Conservation (phyloP, 2,797 vertebrate species). For the Meriones psammophilus region DNA sequence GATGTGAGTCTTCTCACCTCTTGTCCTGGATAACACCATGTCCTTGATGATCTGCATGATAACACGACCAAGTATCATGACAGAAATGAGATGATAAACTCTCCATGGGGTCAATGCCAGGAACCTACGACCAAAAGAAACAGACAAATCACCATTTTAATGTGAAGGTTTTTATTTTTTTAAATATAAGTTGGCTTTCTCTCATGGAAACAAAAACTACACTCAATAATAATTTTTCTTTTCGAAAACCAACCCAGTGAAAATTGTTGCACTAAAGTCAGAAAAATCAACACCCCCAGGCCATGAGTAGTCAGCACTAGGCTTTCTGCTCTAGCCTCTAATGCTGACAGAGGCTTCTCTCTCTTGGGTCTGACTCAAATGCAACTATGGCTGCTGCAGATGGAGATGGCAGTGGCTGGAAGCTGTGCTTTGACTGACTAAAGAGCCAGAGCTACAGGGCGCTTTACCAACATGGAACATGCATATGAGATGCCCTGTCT, state of each 20-base stretch:
- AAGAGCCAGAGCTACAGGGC: neutral
- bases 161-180: neutral
- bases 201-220: neutral
- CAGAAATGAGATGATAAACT: conserved; percentile 89
- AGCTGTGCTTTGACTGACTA: neutral
- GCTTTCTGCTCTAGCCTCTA: neutral
- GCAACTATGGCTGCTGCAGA: neutral
- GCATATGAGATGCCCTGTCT: neutral
- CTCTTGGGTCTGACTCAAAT: neutral
- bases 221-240: neutral
- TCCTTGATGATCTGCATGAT: conserved; percentile 90
- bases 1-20: conserved; percentile 85
- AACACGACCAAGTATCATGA: conserved; percentile 87
- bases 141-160: neutral
- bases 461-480: accelerated
- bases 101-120: conserved; percentile 90
- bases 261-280: neutral
- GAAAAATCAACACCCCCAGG: neutral
- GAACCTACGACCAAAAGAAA: conserved; percentile 86
- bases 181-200: conserved; percentile 1
- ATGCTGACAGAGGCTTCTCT: neutral
- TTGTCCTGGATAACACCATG: conserved; percentile 87
- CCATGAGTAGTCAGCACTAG: neutral
- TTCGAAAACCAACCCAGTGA: neutral
- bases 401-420: neutral